Base-by-base conservation (phyloP, 2,888 invertebrate genomes). In the Sericinus montela region DNA sequence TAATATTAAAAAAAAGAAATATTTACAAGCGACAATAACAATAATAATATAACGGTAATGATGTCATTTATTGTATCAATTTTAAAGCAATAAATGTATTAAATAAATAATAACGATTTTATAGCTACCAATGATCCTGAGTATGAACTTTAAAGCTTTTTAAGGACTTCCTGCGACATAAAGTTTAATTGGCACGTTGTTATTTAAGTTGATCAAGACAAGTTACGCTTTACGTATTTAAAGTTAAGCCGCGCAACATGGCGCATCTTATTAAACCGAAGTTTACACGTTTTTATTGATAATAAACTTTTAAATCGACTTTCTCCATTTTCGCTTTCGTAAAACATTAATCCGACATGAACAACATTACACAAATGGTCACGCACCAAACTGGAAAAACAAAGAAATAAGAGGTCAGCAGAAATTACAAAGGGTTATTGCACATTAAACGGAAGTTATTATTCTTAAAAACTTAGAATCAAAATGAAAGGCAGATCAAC, bases 361-460 rank as follows among this genome's bases (percentile, higher is more conserved):
- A 41, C 40, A 35, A 32, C 43, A 40, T 34, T 29, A 39, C 45
- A 15, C 16, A 45, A 45, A 50, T 50, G 45, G 50, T 36, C 45
- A 45, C 41, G 5, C 41, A 32, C 50, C 32, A 42, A 45, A 50
- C 37, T 45, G 41, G 50, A 50, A 50, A 50, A 50, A 45, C 45
- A 49, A 50, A 50, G 45, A 41, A 15, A 42, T 28, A 23, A 41
- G 45, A 41, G 50, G 45, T 50, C 41, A 50, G 25, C 37, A 36
- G 40, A 44, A 15, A 29, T 40, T 50, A 41, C 32, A 14, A 30
- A 9, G 41, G 45, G 41, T 13, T 41, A 15, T 28, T 25, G 14
- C 50, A 41, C 37, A 50, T 41, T 1, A 35, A 19, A 35, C 23
- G 40, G 23, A 9, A 1, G 3, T 15, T 36, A 15, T 30, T 19